These are phyloP conservation scores for Ciona savignyi DNA, from an alignment of 23 tunicate species.

Conservation along the genomic window DNA sequence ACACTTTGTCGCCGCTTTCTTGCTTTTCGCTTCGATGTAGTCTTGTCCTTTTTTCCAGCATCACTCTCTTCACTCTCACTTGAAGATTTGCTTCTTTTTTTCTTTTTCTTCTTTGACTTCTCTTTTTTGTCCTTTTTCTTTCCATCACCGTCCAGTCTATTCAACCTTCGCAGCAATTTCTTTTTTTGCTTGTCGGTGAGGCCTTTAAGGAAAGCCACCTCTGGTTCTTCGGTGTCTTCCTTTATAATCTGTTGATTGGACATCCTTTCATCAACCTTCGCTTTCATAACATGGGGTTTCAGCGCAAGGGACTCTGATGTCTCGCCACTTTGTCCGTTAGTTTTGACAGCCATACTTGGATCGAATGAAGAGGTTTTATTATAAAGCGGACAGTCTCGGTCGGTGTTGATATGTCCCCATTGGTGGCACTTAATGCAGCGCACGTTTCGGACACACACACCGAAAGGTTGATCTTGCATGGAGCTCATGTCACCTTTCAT, in stretches of 20 bases:
- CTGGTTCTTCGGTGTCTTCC: constrained; percentile 73
- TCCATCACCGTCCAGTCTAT: constrained; percentile 44
- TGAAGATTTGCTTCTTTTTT: not conserved
- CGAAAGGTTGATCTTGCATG: constrained; percentile 95
- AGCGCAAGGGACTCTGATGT: constrained; percentile 20
- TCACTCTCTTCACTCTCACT: constrained; percentile 18
- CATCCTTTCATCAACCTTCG: constrained; percentile 48
- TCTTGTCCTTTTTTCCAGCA: constrained; percentile 1
- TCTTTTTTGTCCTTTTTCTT: constrained; percentile 24
- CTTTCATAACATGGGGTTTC: constrained; percentile 64
- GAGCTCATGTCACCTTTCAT: constrained; percentile 87
- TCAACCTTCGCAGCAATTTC: constrained; percentile 62
- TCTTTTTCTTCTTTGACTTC: constrained; percentile 11
- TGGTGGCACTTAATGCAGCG: constrained; percentile 97
- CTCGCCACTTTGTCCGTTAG: not conserved
- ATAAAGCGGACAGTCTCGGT: constrained; percentile 91
- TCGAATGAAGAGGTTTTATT: constrained; percentile 92
- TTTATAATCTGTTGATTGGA: constrained; percentile 43
- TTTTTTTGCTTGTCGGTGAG: constrained; percentile 76
- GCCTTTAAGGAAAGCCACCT: constrained; percentile 80
- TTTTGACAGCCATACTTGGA: constrained; percentile 50
- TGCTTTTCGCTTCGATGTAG: too few species aligned
- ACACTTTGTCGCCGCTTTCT: not conserved
- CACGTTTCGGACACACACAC: constrained; percentile 93
- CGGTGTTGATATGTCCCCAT: constrained; percentile 99